Conservation (phyloP, 2,113 vertebrate species). For the Albula glossodonta region DNA sequence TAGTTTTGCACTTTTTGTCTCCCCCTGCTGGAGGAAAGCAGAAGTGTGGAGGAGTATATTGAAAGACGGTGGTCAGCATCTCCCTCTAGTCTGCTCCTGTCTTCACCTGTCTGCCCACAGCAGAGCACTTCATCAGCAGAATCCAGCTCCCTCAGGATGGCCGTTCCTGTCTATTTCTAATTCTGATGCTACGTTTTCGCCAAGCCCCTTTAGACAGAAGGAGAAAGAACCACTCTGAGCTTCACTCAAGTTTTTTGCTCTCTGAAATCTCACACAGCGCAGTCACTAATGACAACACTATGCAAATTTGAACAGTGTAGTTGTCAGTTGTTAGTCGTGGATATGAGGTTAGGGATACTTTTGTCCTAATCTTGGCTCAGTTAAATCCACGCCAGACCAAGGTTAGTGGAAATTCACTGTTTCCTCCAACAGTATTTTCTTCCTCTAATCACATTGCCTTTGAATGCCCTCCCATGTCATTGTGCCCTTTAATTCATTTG, state of each 20-base stretch:
- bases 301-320: too few species aligned
- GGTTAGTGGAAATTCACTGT: conserved; percentile 2
- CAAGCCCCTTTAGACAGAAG: background rate
- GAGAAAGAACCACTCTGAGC: background rate
- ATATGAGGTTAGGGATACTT: too few species aligned
- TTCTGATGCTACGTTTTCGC: too few species aligned
- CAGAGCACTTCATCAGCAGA: background rate
- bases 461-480: conserved; percentile 25
- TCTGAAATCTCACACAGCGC: too few species aligned
- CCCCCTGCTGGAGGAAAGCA: background rate
- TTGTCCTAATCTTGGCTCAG: background rate
- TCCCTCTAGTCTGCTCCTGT: background rate
- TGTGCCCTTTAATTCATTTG: conserved; percentile 39
- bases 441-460: conserved; percentile 34
- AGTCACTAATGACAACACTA: too few species aligned
- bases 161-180: background rate
- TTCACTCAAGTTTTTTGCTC: too few species aligned
- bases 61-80: background rate
- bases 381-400: background rate
- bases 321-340: too few species aligned
- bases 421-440: conserved; percentile 26
- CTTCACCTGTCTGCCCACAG: background rate
- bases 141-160: background rate
- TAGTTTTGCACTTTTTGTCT: background rate
- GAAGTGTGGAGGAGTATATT: background rate